phyloP scores from a whole-genome alignment of 2,113 vertebrate genomes.

The Microcebus lehilahytsara region DNA sequence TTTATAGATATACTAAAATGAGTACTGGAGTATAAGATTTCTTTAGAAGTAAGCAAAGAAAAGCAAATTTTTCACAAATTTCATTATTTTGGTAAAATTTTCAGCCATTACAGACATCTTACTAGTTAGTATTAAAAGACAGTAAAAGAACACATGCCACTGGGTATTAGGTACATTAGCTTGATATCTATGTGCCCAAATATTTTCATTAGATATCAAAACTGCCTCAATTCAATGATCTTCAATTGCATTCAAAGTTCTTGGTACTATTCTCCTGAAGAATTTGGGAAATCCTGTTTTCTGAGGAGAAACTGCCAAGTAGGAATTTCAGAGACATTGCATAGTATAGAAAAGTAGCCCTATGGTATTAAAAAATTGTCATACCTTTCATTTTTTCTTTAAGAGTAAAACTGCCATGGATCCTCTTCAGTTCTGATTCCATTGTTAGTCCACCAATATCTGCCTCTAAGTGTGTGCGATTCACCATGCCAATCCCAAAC shows the following conservation, averaged over 20 bases:
- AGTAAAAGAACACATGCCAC: background rate
- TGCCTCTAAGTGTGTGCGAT: constrained; percentile 96
- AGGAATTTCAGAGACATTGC: background rate
- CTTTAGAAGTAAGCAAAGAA: background rate
- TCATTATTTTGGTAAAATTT: background rate
- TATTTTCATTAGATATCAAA: background rate
- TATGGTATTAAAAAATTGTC: background rate
- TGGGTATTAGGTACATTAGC: background rate
- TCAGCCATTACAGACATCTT: background rate
- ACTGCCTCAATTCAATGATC: background rate
- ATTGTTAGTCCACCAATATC: constrained; percentile 98
- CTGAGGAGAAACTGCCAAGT: background rate
- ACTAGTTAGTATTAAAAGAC: background rate
- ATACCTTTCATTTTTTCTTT: constrained; percentile 99
- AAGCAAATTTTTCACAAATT: constrained; percentile 11
- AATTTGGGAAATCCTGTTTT: background rate
- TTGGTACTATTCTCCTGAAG: background rate
- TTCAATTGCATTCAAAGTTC: background rate
- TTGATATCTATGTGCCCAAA: background rate
- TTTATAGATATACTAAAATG: background rate
- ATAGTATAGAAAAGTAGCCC: background rate
- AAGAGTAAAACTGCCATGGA: constrained; percentile 97
- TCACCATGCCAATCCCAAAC: constrained; percentile 98
- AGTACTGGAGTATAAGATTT: background rate
- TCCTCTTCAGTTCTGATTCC: constrained; percentile 98